Conservation (phyloP, 2,113 vertebrate genomes). For the Chauna torquata region DNA sequence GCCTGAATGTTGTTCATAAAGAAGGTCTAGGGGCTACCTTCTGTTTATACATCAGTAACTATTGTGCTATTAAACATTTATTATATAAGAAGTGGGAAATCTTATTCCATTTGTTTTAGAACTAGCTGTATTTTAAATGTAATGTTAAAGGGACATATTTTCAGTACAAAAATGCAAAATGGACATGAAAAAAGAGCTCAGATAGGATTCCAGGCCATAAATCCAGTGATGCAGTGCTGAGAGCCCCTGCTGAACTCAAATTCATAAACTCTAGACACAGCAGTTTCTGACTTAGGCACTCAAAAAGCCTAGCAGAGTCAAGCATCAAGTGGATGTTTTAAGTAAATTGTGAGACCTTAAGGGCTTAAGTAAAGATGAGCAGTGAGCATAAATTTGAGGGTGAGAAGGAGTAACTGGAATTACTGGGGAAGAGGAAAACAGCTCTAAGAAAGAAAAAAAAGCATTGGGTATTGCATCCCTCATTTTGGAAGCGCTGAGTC, state of each 20-base stretch:
- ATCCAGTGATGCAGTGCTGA: background rate
- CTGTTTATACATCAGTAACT: background rate
- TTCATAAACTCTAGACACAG: background rate
- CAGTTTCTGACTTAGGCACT: background rate
- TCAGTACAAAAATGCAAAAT: background rate
- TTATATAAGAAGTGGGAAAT: background rate
- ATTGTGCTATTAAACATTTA: background rate
- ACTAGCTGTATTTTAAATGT: background rate
- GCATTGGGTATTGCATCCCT: background rate
- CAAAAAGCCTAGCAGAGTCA: background rate
- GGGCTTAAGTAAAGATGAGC: background rate
- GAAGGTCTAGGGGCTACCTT: background rate
- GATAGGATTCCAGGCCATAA: background rate
- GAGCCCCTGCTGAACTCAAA: background rate
- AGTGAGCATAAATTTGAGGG: background rate
- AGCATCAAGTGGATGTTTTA: background rate
- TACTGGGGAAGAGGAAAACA: background rate
- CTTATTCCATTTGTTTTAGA: background rate
- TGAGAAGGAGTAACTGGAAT: background rate
- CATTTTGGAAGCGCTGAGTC: background rate
- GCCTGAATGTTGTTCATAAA: background rate
- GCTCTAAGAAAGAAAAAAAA: background rate
- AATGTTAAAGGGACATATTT: background rate
- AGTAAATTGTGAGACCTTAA: background rate
- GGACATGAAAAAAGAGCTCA: background rate